Conservation (phyloP, 2,797 vertebrate species). For the Tangara arthus region DNA sequence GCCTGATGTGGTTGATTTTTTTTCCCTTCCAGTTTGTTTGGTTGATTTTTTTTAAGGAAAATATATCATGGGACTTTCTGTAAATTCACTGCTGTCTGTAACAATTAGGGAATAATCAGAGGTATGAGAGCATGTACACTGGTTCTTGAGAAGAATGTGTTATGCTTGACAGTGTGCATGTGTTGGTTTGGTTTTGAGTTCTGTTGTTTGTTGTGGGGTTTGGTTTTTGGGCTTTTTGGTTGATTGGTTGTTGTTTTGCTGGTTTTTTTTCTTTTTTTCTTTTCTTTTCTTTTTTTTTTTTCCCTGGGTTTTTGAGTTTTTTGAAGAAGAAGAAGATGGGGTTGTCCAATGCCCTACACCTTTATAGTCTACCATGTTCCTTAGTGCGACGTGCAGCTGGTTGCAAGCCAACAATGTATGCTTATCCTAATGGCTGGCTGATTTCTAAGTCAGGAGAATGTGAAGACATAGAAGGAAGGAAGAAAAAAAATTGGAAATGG, state of each 20-base stretch:
- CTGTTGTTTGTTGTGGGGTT: background rate
- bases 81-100: background rate
- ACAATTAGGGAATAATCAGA: background rate
- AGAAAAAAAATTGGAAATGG: background rate
- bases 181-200: background rate
- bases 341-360: background rate
- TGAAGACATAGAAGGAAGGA: background rate
- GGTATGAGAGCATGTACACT: background rate
- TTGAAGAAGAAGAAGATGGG: background rate
- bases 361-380: background rate
- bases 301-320: background rate
- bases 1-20: background rate
- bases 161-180: background rate
- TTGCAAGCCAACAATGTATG: background rate
- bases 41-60: background rate
- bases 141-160: background rate
- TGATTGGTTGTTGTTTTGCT: background rate
- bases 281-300: too few relatives aligned
- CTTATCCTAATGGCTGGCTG: background rate
- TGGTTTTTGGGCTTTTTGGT: rapidly evolving
- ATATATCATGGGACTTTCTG: background rate
- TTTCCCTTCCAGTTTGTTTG: background rate
- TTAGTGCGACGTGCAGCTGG: background rate
- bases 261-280: rapidly evolving
- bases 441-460: background rate